Conservation (phyloP, 2,797 vertebrate species). For the Lepilemur ruficaudatus region DNA sequence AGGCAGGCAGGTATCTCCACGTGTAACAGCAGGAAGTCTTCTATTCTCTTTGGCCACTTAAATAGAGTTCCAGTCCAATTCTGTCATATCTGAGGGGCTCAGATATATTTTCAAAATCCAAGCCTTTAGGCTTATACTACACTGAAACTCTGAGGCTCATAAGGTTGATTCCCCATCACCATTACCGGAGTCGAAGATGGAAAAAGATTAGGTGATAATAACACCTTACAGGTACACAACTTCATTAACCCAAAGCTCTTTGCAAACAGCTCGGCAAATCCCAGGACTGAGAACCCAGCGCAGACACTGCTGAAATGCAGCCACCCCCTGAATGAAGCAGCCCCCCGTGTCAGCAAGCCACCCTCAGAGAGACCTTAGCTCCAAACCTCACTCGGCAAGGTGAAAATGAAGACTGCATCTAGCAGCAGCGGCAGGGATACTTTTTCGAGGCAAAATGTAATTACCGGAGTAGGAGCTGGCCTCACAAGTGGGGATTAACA, state of each 20-base stretch:
- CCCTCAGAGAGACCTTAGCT: background rate
- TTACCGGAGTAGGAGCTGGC: slow-evolving; percentile 41
- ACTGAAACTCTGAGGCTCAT: background rate
- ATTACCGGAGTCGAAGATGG: background rate
- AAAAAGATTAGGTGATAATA: slow-evolving; percentile 61
- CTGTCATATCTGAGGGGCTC: slow-evolving; percentile 2
- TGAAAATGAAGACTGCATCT: slow-evolving; percentile 56
- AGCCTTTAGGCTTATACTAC: background rate
- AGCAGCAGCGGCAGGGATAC: background rate
- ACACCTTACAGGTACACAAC: slow-evolving; percentile 9
- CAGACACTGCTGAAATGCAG: background rate
- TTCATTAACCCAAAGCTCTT: slow-evolving; percentile 55
- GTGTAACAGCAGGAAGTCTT: background rate
- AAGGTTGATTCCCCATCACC: background rate
- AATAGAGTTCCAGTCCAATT: slow-evolving; percentile 28
- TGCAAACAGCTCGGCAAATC: background rate
- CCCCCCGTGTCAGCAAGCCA: background rate
- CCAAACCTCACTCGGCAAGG: background rate
- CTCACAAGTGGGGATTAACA: slow-evolving; percentile 20
- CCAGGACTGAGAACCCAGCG: background rate
- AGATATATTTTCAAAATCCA: slow-evolving; percentile 18
- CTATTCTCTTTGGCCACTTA: slow-evolving; percentile 16
- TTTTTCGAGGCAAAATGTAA: slow-evolving; percentile 52
- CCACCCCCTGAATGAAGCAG: background rate
- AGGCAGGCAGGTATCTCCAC: accelerated